These are phyloP conservation scores for Mustelus asterias DNA, from an alignment of 2,113 vertebrate genomes.

Conservation along the genomic window DNA sequence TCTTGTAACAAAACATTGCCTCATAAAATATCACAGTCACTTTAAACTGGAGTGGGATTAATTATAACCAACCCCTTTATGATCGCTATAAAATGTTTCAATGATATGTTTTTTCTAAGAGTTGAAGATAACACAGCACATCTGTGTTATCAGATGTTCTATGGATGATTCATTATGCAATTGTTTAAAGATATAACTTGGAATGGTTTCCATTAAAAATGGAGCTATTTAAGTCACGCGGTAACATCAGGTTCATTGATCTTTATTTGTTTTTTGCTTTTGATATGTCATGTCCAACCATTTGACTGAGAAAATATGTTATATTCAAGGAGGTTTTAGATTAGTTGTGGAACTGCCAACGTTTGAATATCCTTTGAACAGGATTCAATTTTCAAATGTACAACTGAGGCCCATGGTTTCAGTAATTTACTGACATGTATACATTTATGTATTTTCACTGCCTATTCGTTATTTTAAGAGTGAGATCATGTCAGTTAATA, in stretches of 20 bases:
- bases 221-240: background rate
- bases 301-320: background rate
- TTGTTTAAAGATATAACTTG: background rate
- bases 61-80: background rate
- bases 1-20: too few relatives aligned
- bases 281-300: background rate
- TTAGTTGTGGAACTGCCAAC: background rate
- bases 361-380: background rate
- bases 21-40: too few relatives aligned
- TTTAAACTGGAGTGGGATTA: background rate
- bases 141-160: too few relatives aligned
- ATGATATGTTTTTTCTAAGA: background rate
- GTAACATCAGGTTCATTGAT: background rate
- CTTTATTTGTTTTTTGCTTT: background rate
- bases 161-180: background rate
- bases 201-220: background rate
- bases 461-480: background rate
- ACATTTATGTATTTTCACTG: background rate
- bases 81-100: background rate
- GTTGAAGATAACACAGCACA: background rate
- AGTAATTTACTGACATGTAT: background rate
- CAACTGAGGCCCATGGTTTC: too few relatives aligned
- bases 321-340: background rate
- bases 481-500: background rate
- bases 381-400: background rate